A percentile compares a stretch with the other conserved stretches of the same genome.
These are phyloP conservation scores for Phoeniculus purpureus DNA, from an alignment of 2,797 vertebrate species.

Conservation along the genomic window DNA sequence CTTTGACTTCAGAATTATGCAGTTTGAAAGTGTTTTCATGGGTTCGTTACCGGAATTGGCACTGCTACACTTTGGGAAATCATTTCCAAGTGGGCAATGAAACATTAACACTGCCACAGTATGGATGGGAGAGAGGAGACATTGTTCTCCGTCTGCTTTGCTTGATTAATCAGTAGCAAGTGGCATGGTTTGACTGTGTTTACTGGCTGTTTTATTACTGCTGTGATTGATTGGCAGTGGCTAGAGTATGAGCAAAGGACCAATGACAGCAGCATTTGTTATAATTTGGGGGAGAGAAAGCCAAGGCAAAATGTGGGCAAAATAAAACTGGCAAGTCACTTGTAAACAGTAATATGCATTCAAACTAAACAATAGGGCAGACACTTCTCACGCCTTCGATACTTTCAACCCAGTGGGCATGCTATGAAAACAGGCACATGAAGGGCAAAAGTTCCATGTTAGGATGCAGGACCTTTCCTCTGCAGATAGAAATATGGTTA, in stretches of 20 bases:
- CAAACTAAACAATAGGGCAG: constrained; percentile 36
- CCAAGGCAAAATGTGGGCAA: not conserved
- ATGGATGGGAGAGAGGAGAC: not conserved
- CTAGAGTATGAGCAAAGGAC: constrained; percentile 5
- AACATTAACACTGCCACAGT: not conserved
- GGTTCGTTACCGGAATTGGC: not conserved
- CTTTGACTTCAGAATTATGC: not conserved
- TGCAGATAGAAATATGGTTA: constrained; percentile 30
- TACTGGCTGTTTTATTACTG: not conserved
- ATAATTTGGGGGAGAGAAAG: not conserved
- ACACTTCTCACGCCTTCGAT: constrained; percentile 48
- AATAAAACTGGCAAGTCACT: constrained; percentile 31
- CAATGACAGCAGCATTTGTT: not conserved
- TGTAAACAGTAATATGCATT: constrained; percentile 52
- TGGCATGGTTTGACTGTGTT: constrained; percentile 3
- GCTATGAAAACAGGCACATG: not conserved
- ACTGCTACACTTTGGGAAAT: not conserved
- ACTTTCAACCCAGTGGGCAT: not conserved
- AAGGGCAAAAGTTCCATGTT: not conserved
- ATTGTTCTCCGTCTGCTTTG: not conserved
- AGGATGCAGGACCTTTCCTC: constrained; percentile 25
- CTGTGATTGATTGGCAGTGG: not conserved
- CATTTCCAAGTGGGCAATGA: not conserved
- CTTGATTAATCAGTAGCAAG: constrained; percentile 17
- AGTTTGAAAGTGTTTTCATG: not conserved